Evolutionary conservation across 2,888 invertebrate genomes (phyloP), one percentile per base, ranked within the genome.

Genomic region (Thalpophila matura): DNA sequence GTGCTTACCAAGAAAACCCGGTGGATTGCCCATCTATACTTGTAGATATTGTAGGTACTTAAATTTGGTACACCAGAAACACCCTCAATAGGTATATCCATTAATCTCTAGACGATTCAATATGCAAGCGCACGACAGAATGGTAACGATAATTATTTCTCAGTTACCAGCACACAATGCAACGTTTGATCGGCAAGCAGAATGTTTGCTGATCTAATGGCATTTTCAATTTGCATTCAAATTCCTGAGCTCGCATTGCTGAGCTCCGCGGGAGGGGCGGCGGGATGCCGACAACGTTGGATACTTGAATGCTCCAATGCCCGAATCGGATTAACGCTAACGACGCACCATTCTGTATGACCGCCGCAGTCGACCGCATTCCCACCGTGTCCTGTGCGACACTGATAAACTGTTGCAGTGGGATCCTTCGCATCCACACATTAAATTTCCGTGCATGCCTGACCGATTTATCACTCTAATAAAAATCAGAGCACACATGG

Each of bases 141-240:
- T 60, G 60, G 35, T 49, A 38, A 43, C 75, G 69, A 81, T 83
- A 86, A 88, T 86, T 78, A 88, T 88, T 85, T 84, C 77, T 82
- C 82, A 77, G 79, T 86, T 81, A 84, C 77, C 67, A 70, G 74
- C 77, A 72, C 76, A 86, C 83, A 90, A 88, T 87, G 87, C 89
- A 85, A 77, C 84, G 86, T 87, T 87, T 86, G 87, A 89, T 89
- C 85, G 82, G 69, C 82, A 81, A 86, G 82, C 88, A 86, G 86
- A 82, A 88, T 93, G 91, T 93, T 93, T 92, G 90, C 88, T 84
- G 91, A 89, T 91, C 91, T 92, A 92, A 93, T 92, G 91, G 93
- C 88, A 89, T 92, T 93, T 93, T 91, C 92, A 90, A 93, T 93
- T 93, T 93, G 91, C 91, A 93, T 93, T 88, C 89, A 90, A 89